These are phyloP conservation scores for Alouatta caraya DNA, from an alignment of 2,797 vertebrate genomes.

Conservation along the genomic window DNA sequence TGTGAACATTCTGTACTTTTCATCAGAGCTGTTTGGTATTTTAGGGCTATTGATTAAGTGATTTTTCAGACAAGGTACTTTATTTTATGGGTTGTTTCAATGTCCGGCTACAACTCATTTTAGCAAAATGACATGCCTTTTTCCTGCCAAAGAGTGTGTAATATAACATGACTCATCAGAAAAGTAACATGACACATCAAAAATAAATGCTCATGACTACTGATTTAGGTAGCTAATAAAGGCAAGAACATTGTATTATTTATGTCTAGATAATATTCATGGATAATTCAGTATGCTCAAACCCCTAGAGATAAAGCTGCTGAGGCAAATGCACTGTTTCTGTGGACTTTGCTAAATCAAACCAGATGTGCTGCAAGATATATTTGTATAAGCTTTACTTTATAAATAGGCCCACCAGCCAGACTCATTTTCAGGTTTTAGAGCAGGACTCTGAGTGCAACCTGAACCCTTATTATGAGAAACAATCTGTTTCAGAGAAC, in stretches of 20 bases:
- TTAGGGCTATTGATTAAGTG: slow-evolving; percentile 58
- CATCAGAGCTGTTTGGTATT: slow-evolving; percentile 21
- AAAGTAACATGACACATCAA: slow-evolving; percentile 70
- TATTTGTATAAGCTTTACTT: slow-evolving; percentile 66
- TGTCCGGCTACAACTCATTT: slow-evolving; percentile 44
- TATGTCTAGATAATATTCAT: slow-evolving; percentile 61
- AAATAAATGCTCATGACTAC: slow-evolving; percentile 57
- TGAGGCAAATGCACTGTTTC: slow-evolving; percentile 46
- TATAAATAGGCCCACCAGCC: slow-evolving; percentile 66
- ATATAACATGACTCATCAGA: slow-evolving; percentile 74
- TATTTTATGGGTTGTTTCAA: slow-evolving; percentile 46
- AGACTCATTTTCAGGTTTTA: slow-evolving; percentile 38
- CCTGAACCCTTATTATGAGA: neutral
- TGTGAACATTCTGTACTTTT: neutral
- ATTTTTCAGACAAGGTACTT: slow-evolving; percentile 48
- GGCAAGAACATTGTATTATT: slow-evolving; percentile 67
- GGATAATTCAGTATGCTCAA: slow-evolving; percentile 65
- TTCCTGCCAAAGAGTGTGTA: slow-evolving; percentile 42
- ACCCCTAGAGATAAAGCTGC: slow-evolving; percentile 33
- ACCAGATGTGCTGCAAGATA: slow-evolving; percentile 64
- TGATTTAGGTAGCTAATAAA: slow-evolving; percentile 63
- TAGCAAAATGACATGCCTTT: slow-evolving; percentile 52
- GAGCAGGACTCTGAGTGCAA: neutral
- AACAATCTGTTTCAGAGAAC: slow-evolving; percentile 24
- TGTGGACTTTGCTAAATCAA: slow-evolving; percentile 63